These are phyloP conservation scores for Yponomeuta malinellus DNA, from an alignment of 2,888 invertebrate species.

Conservation along the genomic window DNA sequence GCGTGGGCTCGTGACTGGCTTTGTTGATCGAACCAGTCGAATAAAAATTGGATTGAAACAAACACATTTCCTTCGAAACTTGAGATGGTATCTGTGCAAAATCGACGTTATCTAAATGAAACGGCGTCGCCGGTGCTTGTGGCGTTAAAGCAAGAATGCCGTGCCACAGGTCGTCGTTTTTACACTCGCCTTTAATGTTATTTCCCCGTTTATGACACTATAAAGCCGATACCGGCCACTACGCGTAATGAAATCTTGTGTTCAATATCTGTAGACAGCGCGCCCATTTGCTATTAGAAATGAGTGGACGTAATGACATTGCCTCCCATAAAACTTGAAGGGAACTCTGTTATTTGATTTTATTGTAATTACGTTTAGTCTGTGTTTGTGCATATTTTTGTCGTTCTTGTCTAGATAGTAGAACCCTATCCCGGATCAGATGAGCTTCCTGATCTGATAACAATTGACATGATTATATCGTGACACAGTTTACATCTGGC, in stretches of 20 bases:
- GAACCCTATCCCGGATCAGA: too few species aligned
- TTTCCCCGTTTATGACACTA: conserved; percentile 72
- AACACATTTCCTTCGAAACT: background rate
- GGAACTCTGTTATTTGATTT: background rate
- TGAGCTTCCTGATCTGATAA: too few species aligned
- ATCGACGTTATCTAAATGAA: conserved; percentile 33
- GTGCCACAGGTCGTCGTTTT: conserved; percentile 73
- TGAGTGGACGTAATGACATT: background rate
- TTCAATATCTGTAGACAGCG: conserved; percentile 59
- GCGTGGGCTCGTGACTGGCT: background rate
- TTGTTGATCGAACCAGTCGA: background rate
- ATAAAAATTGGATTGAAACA: background rate
- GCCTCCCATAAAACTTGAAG: background rate
- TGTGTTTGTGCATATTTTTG: too few species aligned
- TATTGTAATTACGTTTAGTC: too few species aligned
- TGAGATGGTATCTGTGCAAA: conserved; percentile 2
- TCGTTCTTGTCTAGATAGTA: too few species aligned
- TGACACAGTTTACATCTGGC: too few species aligned
- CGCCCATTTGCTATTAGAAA: conserved; percentile 1
- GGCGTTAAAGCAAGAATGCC: conserved; percentile 54
- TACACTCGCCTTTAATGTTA: conserved; percentile 67
- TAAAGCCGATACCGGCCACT: conserved; percentile 73
- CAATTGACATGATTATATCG: too few species aligned
- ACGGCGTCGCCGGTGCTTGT: conserved; percentile 32
- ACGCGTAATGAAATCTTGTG: conserved; percentile 74